These are phyloP conservation scores for Ceramica pisi DNA, from an alignment of 2,888 invertebrate species.

Conservation along the genomic window DNA sequence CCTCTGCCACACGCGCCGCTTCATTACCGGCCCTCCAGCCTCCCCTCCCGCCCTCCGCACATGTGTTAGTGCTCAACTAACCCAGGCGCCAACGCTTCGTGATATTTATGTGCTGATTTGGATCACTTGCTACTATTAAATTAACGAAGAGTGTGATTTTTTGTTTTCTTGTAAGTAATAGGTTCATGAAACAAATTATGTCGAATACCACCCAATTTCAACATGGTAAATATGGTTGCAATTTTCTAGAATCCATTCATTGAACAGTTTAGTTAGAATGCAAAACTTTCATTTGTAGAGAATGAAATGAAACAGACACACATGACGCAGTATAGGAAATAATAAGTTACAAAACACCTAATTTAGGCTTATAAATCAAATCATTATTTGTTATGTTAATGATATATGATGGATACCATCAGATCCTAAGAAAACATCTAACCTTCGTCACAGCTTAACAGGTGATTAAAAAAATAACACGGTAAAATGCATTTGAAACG, in stretches of 20 bases:
- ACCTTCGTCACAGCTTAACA: conserved; percentile 83
- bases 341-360: not conserved
- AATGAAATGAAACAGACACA: conserved; percentile 6
- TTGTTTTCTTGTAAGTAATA: conserved; percentile 1
- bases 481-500: conserved; percentile 76
- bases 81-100: conserved; percentile 75
- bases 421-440: conserved; percentile 79
- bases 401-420: conserved; percentile 58
- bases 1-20: conserved; percentile 84
- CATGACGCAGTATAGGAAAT: not conserved
- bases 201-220: conserved; percentile 1
- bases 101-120: conserved; percentile 64
- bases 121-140: conserved; percentile 58
- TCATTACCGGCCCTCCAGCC: conserved; percentile 79
- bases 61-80: conserved; percentile 67
- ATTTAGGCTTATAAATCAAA: conserved; percentile 40
- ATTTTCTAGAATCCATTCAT: not conserved
- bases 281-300: conserved; percentile 3
- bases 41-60: conserved; percentile 62
- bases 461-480: conserved; percentile 82
- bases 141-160: conserved; percentile 35
- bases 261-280: not conserved
- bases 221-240: not conserved
- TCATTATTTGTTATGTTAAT: conserved; percentile 61
- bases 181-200: conserved; percentile 1